Evolutionary conservation across 2,888 invertebrate species (phyloP).

Genomic region (Sicus ferrugineus): DNA sequence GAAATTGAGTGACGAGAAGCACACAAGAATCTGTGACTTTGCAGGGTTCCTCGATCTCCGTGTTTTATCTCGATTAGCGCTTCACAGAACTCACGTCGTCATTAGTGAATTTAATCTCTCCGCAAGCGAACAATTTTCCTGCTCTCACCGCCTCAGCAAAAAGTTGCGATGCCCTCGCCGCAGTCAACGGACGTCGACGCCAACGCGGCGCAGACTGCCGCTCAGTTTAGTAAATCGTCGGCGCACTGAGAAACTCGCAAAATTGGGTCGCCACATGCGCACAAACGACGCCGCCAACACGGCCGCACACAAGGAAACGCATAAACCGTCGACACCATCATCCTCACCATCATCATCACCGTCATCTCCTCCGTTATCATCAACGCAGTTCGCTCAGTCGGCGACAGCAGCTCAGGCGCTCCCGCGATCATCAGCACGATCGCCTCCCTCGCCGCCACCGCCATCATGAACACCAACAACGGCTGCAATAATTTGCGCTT

Average conservation of each 20-base stretch:
- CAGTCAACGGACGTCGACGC: too few relatives aligned
- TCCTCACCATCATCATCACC: background rate
- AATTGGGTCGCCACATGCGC: conserved; percentile 49
- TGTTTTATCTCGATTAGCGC: too few relatives aligned
- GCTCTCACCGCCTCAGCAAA: too few relatives aligned
- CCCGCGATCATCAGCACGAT: background rate
- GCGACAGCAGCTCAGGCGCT: background rate
- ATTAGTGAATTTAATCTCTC: too few relatives aligned
- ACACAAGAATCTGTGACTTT: too few relatives aligned
- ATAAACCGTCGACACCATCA: background rate
- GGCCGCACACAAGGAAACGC: background rate
- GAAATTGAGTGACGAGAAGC: too few relatives aligned
- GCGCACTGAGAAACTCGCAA: conserved; percentile 43
- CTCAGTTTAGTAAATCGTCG: conserved; percentile 14
- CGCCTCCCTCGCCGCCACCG: background rate
- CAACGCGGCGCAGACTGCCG: conserved; percentile 18
- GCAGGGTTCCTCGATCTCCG: too few relatives aligned
- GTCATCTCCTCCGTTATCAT: too few relatives aligned
- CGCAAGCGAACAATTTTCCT: too few relatives aligned
- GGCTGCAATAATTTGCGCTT: conserved; percentile 26
- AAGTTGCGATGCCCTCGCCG: too few relatives aligned
- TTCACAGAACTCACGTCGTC: too few relatives aligned
- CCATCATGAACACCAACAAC: background rate
- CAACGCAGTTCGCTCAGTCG: too few relatives aligned
- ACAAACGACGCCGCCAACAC: conserved; percentile 34